These are phyloP conservation scores for Tortrix viridana DNA, from an alignment of 2,888 invertebrate species.

Conservation along the genomic window DNA sequence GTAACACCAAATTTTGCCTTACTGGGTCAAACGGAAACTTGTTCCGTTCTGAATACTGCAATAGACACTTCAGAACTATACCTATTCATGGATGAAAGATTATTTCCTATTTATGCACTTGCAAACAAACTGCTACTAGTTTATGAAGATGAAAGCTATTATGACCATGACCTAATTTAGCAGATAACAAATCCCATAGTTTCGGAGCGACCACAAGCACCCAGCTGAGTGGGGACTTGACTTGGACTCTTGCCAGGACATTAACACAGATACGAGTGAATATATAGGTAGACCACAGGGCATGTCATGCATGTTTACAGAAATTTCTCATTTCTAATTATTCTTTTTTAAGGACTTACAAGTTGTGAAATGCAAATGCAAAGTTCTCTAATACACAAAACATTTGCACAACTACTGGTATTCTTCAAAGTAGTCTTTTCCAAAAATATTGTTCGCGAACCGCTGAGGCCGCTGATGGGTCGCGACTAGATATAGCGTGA, in stretches of 20 bases:
- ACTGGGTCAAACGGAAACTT: conserved; percentile 27
- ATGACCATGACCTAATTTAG: conserved; percentile 64
- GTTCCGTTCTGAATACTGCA: conserved; percentile 29
- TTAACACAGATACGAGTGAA: conserved; percentile 62
- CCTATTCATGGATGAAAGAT: conserved; percentile 3
- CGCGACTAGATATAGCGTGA: no score
- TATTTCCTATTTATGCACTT: conserved; percentile 3
- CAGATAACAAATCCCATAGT: conserved; percentile 47
- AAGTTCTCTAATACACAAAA: no score
- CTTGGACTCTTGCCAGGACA: conserved; percentile 70
- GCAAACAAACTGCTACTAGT: neutral
- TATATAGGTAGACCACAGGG: conserved; percentile 11
- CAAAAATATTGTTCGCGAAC: no score
- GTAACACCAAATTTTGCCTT: conserved; percentile 20
- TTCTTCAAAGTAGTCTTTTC: no score
- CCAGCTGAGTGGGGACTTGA: conserved; percentile 57
- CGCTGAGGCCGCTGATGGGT: no score
- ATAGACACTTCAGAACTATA: conserved; percentile 6
- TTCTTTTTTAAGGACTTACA: no score
- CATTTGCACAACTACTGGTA: no score
- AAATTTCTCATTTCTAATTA: no score
- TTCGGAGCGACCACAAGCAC: conserved; percentile 55
- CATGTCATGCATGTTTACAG: conserved; percentile 10
- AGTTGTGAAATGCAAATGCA: no score
- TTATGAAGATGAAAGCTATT: neutral